Conservation (phyloP, 2,797 vertebrate genomes). For the Scarus forsteni region DNA sequence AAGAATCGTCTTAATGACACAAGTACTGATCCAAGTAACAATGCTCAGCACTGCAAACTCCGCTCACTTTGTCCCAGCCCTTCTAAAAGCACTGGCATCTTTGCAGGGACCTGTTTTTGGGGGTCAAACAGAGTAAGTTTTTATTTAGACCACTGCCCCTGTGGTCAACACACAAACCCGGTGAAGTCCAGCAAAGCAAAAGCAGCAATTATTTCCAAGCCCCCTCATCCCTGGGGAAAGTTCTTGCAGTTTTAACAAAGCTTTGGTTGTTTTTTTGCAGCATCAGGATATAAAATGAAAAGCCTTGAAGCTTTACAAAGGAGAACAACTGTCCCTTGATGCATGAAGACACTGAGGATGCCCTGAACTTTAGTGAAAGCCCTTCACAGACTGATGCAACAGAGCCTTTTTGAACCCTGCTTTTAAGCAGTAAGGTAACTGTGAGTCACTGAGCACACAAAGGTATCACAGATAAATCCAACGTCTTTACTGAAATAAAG, state of each 20-base stretch:
- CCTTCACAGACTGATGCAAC: slow-evolving; percentile 50
- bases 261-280: slow-evolving; percentile 25
- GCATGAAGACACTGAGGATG: slow-evolving; percentile 6
- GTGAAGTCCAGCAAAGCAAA: neutral
- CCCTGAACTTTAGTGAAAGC: slow-evolving; percentile 34
- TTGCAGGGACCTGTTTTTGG: too few relatives aligned
- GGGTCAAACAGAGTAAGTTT: too few relatives aligned
- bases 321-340: slow-evolving; percentile 16
- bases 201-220: neutral
- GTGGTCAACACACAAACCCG: neutral
- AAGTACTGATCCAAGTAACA: too few relatives aligned
- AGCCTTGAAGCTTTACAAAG: slow-evolving; percentile 24
- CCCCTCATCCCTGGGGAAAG: neutral
- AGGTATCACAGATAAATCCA: slow-evolving; percentile 44
- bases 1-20: too few relatives aligned
- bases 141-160: neutral
- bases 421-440: slow-evolving; percentile 40
- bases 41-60: too few relatives aligned
- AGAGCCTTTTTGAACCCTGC: slow-evolving; percentile 43
- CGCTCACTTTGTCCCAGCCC: too few relatives aligned
- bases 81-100: too few relatives aligned
- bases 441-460: slow-evolving; percentile 53
- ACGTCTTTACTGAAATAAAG: slow-evolving; percentile 21
- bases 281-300: slow-evolving; percentile 27
- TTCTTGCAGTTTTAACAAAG: neutral